Evolutionary conservation across 2,888 invertebrate species (phyloP).

Genomic region (Ophioninae sp.): DNA sequence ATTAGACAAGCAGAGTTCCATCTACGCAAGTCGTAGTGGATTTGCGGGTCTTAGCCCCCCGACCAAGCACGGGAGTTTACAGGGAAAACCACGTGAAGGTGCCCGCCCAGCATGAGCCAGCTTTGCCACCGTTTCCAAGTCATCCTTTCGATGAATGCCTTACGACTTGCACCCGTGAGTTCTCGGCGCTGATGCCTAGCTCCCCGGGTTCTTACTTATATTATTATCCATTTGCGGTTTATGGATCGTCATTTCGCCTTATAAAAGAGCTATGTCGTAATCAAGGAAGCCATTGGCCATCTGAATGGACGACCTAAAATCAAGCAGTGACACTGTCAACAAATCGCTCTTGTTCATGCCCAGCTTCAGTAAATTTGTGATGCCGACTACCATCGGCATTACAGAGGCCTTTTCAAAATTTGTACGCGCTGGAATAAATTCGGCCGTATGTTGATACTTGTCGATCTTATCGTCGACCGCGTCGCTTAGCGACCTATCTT

Average conservation of each 20-base stretch:
- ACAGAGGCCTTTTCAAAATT: constrained; percentile 62
- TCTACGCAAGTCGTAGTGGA: neutral
- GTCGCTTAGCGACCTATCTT: constrained; percentile 59
- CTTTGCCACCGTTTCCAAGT: neutral
- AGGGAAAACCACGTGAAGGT: too few species aligned
- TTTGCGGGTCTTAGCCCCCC: neutral
- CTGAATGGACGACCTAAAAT: constrained; percentile 17
- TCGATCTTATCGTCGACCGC: constrained; percentile 66
- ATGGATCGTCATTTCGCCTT: neutral
- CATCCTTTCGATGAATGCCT: neutral
- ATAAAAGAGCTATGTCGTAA: constrained; percentile 63
- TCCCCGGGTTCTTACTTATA: neutral
- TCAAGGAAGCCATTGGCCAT: constrained; percentile 69
- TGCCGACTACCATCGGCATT: constrained; percentile 73
- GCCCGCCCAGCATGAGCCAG: neutral
- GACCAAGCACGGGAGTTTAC: too few species aligned
- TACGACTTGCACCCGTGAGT: neutral
- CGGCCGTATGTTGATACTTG: constrained; percentile 65
- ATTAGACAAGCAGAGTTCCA: neutral
- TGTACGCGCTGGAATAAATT: neutral
- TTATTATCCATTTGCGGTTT: neutral
- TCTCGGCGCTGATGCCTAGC: neutral
- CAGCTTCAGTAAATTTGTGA: constrained; percentile 66
- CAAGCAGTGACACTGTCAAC: neutral
- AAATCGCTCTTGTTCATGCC: constrained; percentile 60